These are phyloP conservation scores for Mormyrus lacerda DNA, from an alignment of 2,113 vertebrate genomes.

Conservation along the genomic window DNA sequence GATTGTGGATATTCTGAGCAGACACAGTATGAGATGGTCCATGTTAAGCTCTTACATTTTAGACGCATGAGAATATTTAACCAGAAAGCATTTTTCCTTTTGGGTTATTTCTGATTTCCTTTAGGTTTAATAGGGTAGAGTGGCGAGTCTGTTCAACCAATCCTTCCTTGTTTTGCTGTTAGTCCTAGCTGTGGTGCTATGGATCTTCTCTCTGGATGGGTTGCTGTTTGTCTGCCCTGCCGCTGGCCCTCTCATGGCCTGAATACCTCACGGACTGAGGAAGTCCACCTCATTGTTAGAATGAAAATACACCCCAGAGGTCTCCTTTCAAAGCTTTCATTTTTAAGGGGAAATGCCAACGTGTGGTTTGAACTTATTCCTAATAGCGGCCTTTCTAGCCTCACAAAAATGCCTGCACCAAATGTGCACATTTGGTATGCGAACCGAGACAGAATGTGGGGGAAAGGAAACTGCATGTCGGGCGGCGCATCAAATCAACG, in stretches of 20 bases:
- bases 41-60: neutral
- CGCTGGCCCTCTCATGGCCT: neutral
- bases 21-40: neutral
- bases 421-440: neutral
- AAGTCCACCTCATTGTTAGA: neutral
- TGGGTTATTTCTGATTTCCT: conserved; percentile 2
- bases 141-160: neutral
- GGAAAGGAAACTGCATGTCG: neutral
- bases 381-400: neutral
- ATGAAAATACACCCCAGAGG: conserved; percentile 9
- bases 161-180: neutral
- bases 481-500: neutral
- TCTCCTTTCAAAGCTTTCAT: neutral
- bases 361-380: neutral
- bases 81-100: conserved; percentile 4
- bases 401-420: neutral
- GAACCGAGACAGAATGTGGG: neutral
- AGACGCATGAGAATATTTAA: neutral
- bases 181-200: neutral
- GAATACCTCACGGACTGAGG: neutral
- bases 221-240: neutral
- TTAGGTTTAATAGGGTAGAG: neutral
- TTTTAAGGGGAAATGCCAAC: neutral
- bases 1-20: neutral
- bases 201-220: neutral